Base-by-base conservation (phyloP, 2,888 invertebrate genomes). In the Andrena minutula region DNA sequence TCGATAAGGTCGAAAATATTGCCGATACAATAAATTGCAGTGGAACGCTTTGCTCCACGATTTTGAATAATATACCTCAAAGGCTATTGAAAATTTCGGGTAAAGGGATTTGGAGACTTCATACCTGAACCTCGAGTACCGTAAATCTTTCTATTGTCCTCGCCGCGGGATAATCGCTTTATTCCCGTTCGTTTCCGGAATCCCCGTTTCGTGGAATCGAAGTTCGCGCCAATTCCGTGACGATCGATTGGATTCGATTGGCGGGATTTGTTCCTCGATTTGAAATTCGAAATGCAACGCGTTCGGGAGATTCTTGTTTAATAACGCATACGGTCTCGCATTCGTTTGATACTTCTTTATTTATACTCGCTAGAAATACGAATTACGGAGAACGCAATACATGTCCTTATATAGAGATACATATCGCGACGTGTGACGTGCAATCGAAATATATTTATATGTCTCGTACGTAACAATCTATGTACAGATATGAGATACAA, bases 401-500 rank as follows among this genome's bases (percentile, higher is more conserved):
- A 81, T 75, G 68, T 69, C 41, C 26, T 69, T 56, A 23, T 16
- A n/a, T 49, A 77, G 26, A 66, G 61, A 69, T 60, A 69, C 49
- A 72, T 63, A 58, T 47, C 56, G 56, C 56, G 23, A 53, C n/a
- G 47, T 68, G 16, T 77, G 79, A 82, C 65, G 30, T 75, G 47
- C 20, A 73, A 75, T 82, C 75, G 58, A 82, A 72, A 79, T 83
- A 79, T 75, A 78, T 83, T 83, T 82, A 74, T 71, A 83, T 8
- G 82, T 68, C 66, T 66, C 41, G 58, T 71, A 78, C 75, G 65
- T 82, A 83, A 84, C 82, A 76, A 79, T 84, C 82, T 84, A 84
- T 82, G 78, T 79, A 84, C 83, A 84, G 60, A 70, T 75, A 79
- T 74, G 51, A 71, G 28, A 84, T 84, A 84, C 72, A 75, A 64